Evolutionary conservation across 2,888 invertebrate genomes (phyloP).

Genomic region (Drosophila recens): DNA sequence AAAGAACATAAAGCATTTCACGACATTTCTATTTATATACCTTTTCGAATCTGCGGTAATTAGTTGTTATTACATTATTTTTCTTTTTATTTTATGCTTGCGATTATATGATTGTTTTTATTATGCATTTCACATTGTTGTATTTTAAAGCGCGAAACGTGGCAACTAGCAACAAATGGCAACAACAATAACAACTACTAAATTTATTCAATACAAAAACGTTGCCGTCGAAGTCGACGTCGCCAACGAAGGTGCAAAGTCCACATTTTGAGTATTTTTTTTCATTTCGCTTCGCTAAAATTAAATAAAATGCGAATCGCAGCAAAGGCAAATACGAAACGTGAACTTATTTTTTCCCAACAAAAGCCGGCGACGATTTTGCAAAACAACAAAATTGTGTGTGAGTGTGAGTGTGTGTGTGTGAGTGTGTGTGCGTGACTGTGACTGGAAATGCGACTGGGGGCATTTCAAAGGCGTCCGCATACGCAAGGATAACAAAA

Average conservation of each 20-base stretch:
- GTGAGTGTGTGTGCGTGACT: slow-evolving; percentile 8
- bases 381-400: slow-evolving; percentile 9
- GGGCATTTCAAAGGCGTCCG: slow-evolving; percentile 22
- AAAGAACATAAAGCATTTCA: neutral
- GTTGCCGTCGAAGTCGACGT: slow-evolving; percentile 12
- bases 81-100: neutral
- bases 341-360: slow-evolving; percentile 63
- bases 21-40: neutral
- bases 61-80: slow-evolving; percentile 1
- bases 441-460: slow-evolving; percentile 16
- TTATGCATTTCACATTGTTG: slow-evolving; percentile 30
- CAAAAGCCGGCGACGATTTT: slow-evolving; percentile 53
- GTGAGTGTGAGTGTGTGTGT: slow-evolving; percentile 2
- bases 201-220: slow-evolving; percentile 62
- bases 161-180: slow-evolving; percentile 49
- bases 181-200: slow-evolving; percentile 31
- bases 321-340: slow-evolving; percentile 54
- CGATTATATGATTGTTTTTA: slow-evolving; percentile 8
- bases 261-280: slow-evolving; percentile 53
- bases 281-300: slow-evolving; percentile 72
- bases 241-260: slow-evolving; percentile 67
- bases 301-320: slow-evolving; percentile 72
- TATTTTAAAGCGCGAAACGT: slow-evolving; percentile 56
- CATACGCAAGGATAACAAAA: slow-evolving; percentile 37
- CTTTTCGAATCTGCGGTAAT: slow-evolving; percentile 2